Evolutionary conservation across 2,113 vertebrate genomes (phyloP).

Genomic region (Rissa tridactyla): DNA sequence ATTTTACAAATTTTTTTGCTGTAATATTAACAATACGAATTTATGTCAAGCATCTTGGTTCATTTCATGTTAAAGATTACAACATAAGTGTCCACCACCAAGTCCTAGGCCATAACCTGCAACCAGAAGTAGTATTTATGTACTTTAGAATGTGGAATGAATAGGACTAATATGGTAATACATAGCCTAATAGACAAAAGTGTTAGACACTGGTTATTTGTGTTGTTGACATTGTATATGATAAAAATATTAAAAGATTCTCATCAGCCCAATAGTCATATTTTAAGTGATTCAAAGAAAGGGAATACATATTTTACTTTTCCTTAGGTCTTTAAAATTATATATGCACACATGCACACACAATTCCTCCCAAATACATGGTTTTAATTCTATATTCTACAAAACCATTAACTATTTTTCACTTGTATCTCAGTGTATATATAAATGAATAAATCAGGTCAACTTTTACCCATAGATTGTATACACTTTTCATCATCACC

Average conservation of each 20-base stretch:
- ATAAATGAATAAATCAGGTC: background rate
- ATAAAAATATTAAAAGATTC: background rate
- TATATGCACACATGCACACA: background rate
- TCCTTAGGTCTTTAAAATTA: background rate
- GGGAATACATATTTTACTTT: background rate
- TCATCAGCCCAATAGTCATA: background rate
- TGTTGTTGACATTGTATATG: background rate
- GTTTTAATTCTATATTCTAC: background rate
- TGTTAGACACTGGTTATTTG: background rate
- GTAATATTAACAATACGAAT: background rate
- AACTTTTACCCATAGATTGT: background rate
- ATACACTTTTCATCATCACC: background rate
- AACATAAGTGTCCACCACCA: fast-evolving
- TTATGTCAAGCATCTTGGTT: background rate
- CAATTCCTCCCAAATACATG: background rate
- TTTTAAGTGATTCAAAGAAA: background rate
- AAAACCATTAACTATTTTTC: background rate
- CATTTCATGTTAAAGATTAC: background rate
- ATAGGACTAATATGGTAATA: background rate
- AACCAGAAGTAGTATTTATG: background rate
- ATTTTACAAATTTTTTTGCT: background rate
- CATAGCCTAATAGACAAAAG: background rate
- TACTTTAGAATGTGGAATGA: background rate
- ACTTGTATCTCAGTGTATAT: background rate
- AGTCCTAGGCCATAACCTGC: background rate